phyloP scores from a whole-genome alignment of 2,113 vertebrate species.

The Menidia beryllina region DNA sequence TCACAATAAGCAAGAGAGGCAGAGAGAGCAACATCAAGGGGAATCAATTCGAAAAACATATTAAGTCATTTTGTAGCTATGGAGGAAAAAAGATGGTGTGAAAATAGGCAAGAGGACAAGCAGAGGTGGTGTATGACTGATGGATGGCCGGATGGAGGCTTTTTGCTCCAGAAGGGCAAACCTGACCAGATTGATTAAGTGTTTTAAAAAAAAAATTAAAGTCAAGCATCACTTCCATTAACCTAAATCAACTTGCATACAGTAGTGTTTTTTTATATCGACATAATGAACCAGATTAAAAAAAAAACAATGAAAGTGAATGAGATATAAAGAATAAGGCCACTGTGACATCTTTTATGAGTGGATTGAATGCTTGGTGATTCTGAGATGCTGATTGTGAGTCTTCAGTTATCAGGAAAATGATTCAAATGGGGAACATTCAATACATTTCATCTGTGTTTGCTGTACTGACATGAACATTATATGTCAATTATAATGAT shows the following conservation, averaged over 20 bases:
- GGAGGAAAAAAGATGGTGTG: slow-evolving; percentile 71
- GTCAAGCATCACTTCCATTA: slow-evolving; percentile 48
- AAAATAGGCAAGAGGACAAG: slow-evolving; percentile 74
- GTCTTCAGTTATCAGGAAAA: slow-evolving; percentile 13
- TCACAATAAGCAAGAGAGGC: slow-evolving; percentile 67
- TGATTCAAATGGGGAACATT: slow-evolving; percentile 15
- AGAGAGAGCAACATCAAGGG: slow-evolving; percentile 69
- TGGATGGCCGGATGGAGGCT: slow-evolving; percentile 59
- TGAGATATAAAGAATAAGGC: slow-evolving; percentile 14
- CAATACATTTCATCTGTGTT: neutral
- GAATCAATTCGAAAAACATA: slow-evolving; percentile 75
- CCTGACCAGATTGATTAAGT: slow-evolving; percentile 75
- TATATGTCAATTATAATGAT: slow-evolving; percentile 14
- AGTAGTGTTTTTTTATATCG: slow-evolving; percentile 38
- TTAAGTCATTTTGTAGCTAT: slow-evolving; percentile 70
- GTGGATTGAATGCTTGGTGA: slow-evolving; percentile 16
- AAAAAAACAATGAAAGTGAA: slow-evolving; percentile 25
- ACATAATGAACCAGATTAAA: slow-evolving; percentile 31
- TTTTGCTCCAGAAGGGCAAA: slow-evolving; percentile 78
- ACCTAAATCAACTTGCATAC: slow-evolving; percentile 55
- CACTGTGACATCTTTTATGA: slow-evolving; percentile 20
- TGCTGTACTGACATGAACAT: slow-evolving; percentile 16
- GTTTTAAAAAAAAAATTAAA: too few species aligned
- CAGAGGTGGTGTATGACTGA: slow-evolving; percentile 75
- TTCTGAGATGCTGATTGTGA: slow-evolving; percentile 8